A percentile compares a stretch with the other conserved stretches of the same genome.
Conservation (phyloP, 2,797 vertebrate genomes). For the Gobio occitaniae region DNA sequence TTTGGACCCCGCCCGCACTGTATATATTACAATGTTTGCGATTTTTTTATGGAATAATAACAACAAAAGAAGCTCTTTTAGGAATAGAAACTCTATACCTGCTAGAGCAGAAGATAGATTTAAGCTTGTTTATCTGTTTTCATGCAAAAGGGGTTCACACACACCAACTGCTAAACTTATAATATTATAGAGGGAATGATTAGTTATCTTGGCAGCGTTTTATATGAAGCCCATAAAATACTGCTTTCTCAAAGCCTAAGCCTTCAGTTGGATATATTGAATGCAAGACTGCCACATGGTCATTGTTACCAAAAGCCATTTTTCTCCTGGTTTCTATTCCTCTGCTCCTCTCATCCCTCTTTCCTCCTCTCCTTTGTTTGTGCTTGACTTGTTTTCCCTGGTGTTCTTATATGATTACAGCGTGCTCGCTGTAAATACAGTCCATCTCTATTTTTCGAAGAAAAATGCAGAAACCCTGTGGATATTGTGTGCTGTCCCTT, state of each 20-base stretch:
- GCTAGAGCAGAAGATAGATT: background rate
- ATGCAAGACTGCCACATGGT: slow-evolving; percentile 39
- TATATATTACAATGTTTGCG: background rate
- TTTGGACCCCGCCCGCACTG: background rate
- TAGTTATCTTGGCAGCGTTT: slow-evolving; percentile 34
- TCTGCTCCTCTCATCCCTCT: slow-evolving; percentile 26
- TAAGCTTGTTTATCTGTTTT: slow-evolving; percentile 10
- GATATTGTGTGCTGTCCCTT: slow-evolving; percentile 19
- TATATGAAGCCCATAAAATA: slow-evolving; percentile 32
- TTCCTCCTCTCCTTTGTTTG: slow-evolving; percentile 14
- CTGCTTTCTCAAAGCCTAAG: slow-evolving; percentile 36
- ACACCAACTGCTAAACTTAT: slow-evolving; percentile 28
- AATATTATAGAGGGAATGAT: slow-evolving; percentile 6
- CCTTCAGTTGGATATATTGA: slow-evolving; percentile 39
- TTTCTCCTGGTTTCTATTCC: slow-evolving; percentile 19
- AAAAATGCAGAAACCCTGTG: slow-evolving; percentile 9
- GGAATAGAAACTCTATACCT: background rate
- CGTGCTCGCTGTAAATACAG: slow-evolving; percentile 4
- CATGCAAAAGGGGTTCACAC: slow-evolving; percentile 4
- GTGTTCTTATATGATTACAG: slow-evolving; percentile 38
- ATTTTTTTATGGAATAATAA: slow-evolving; percentile 3
- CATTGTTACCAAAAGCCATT: slow-evolving; percentile 40
- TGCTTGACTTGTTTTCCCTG: slow-evolving; percentile 40
- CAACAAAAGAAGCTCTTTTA: background rate
- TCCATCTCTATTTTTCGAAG: background rate